phyloP scores from a whole-genome alignment of 2,888 invertebrate genomes.

The Bellardia pandia region DNA sequence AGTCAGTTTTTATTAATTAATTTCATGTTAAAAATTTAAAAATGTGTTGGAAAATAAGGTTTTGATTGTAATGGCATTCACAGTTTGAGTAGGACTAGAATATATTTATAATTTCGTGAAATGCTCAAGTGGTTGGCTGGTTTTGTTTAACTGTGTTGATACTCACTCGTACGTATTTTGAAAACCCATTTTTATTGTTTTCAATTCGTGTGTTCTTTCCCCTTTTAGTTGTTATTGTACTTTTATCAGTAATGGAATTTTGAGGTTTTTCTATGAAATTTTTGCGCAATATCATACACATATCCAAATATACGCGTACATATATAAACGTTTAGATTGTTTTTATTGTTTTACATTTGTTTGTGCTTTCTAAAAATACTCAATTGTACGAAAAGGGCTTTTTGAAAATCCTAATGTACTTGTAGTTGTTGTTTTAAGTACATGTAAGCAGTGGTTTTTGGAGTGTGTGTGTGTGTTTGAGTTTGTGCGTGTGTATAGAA shows the following conservation, averaged over 20 bases:
- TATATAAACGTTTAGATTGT: slow-evolving; percentile 36
- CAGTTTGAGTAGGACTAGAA: slow-evolving; percentile 3
- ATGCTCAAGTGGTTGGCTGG: slow-evolving; percentile 60
- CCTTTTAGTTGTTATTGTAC: background rate
- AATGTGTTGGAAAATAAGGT: background rate
- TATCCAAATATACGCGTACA: no score
- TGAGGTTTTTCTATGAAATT: slow-evolving; percentile 66
- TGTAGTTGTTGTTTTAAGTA: slow-evolving; percentile 39
- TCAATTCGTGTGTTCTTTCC: slow-evolving; percentile 32
- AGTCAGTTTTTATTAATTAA: no score
- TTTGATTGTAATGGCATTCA: background rate
- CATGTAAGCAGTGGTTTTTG: slow-evolving; percentile 53
- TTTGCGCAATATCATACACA: slow-evolving; percentile 52
- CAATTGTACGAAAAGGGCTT: slow-evolving; percentile 40
- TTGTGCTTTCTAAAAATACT: slow-evolving; percentile 3
- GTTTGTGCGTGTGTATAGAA: slow-evolving; percentile 19
- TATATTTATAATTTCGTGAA: slow-evolving; percentile 7
- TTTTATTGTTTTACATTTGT: slow-evolving; percentile 5
- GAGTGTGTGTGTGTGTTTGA: slow-evolving; percentile 9
- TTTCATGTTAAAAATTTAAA: no score
- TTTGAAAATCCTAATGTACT: slow-evolving; percentile 62
- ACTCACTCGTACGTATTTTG: slow-evolving; percentile 43
- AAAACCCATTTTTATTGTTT: slow-evolving; percentile 64
- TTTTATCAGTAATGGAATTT: slow-evolving; percentile 69
- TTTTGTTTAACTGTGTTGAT: slow-evolving; percentile 50